phyloP scores from a whole-genome alignment of 2,113 vertebrate species.

The Romanogobio albipinnatus region DNA sequence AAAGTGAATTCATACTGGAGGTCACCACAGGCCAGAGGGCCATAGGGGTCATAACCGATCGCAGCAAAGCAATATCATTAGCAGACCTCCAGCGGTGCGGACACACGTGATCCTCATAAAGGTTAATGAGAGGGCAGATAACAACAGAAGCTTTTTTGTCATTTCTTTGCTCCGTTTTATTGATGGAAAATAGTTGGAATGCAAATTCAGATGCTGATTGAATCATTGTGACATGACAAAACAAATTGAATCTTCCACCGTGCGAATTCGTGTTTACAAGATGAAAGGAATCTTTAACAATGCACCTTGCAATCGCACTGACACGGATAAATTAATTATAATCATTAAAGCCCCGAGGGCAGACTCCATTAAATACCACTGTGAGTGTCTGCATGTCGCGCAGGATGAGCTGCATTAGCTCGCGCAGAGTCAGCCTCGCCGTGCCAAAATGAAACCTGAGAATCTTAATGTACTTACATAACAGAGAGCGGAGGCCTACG shows the following conservation, averaged over 20 bases:
- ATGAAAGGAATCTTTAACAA: conserved; percentile 39
- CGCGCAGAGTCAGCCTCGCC: not conserved
- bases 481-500: not conserved
- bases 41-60: not conserved
- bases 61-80: not conserved
- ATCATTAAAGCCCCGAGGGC: conserved; percentile 40
- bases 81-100: not conserved
- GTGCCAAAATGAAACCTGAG: conserved; percentile 1
- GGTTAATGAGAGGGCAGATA: not conserved
- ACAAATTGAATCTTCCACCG: conserved; percentile 2
- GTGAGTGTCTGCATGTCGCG: not conserved
- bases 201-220: not conserved
- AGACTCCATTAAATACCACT: conserved; percentile 36
- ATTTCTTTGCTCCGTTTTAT: not conserved
- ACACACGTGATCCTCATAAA: not conserved
- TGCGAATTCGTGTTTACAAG: conserved; percentile 37
- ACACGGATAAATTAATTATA: conserved; percentile 52
- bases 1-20: not conserved
- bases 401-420: conserved; percentile 28
- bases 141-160: not conserved
- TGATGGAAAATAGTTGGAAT: conserved; percentile 12
- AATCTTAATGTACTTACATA: conserved; percentile 43
- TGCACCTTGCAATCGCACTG: conserved; percentile 31
- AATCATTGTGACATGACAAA: not conserved
- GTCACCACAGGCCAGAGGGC: not conserved